Percentiles rank a stretch among this genome's conserved stretches.
Conservation (phyloP, 23 tunicate genomes). For the Oikopleura albicans region DNA sequence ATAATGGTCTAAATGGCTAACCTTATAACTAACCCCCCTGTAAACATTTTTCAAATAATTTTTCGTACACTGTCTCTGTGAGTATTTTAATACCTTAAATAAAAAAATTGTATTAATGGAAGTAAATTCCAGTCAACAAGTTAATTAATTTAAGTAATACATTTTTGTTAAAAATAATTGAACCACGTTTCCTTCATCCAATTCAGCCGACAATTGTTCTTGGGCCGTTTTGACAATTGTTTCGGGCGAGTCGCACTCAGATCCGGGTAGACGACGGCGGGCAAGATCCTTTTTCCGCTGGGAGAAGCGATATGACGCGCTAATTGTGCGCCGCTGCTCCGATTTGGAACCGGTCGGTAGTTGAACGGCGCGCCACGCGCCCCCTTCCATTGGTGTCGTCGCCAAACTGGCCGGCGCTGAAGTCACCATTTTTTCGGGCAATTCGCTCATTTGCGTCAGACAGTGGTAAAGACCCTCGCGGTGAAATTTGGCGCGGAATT, state of each 20-base stretch:
- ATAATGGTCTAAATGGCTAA: too few species aligned
- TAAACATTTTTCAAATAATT: too few species aligned
- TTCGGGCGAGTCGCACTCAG: neutral
- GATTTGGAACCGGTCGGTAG: neutral
- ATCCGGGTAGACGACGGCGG: neutral
- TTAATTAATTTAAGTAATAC: too few species aligned
- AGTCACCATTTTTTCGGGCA: neutral
- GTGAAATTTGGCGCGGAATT: slow-evolving; percentile 8
- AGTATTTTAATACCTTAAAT: too few species aligned
- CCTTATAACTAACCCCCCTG: too few species aligned
- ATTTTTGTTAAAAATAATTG: too few species aligned
- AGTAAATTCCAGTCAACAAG: too few species aligned
- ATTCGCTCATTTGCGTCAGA: slow-evolving; percentile 2
- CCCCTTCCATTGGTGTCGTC: neutral
- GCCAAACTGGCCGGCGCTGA: neutral
- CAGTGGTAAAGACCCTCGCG: slow-evolving; percentile 5
- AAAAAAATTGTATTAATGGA: too few species aligned
- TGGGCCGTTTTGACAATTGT: neutral
- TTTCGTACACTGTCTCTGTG: too few species aligned
- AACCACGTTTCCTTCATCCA: too few species aligned
- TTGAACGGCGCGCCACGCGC: neutral
- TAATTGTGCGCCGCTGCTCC: neutral
- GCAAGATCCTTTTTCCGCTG: neutral
- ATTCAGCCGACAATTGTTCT: neutral
- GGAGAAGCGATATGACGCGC: neutral